Evolutionary conservation across 2,888 invertebrate genomes (phyloP).

Genomic region (Pachliopta kotzebuea): DNA sequence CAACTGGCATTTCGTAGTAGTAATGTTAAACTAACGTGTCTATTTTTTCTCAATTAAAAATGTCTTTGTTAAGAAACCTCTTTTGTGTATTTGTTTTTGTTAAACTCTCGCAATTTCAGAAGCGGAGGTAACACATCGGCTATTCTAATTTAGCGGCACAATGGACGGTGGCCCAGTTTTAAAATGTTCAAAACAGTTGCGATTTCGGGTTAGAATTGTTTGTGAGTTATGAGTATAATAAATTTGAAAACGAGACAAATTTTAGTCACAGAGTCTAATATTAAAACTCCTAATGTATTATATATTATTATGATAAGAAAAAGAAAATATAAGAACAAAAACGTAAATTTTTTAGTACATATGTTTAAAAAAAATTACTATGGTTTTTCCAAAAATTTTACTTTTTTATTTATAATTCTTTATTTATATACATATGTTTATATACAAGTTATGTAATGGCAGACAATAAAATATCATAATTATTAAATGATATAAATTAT

Average conservation of each 20-base stretch:
- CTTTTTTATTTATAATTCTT: too few relatives aligned
- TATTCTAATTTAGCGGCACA: conserved; percentile 27
- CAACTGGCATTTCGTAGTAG: background rate
- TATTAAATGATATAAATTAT: too few relatives aligned
- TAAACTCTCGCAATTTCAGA: conserved; percentile 5
- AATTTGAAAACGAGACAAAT: background rate
- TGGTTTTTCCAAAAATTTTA: too few relatives aligned
- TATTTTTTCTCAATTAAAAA: background rate
- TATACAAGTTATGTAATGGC: too few relatives aligned
- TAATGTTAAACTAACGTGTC: background rate
- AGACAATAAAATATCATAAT: too few relatives aligned
- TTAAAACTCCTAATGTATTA: too few relatives aligned
- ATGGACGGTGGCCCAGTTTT: conserved; percentile 23
- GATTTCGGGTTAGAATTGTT: conserved; percentile 17
- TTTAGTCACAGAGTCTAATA: background rate
- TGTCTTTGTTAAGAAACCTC: conserved; percentile 1
- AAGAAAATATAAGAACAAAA: too few relatives aligned
- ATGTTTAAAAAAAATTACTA: too few relatives aligned
- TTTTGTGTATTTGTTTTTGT: conserved; percentile 4
- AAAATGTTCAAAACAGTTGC: conserved; percentile 19
- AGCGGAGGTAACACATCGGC: conserved; percentile 11
- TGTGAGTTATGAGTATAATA: conserved; percentile 1
- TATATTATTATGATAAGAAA: too few relatives aligned
- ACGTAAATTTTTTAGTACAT: too few relatives aligned
- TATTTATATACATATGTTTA: too few relatives aligned